Evolutionary conservation across 2,113 vertebrate genomes (phyloP), one percentile per base, ranked within the genome.

Genomic region (Platycercus adscitus): DNA sequence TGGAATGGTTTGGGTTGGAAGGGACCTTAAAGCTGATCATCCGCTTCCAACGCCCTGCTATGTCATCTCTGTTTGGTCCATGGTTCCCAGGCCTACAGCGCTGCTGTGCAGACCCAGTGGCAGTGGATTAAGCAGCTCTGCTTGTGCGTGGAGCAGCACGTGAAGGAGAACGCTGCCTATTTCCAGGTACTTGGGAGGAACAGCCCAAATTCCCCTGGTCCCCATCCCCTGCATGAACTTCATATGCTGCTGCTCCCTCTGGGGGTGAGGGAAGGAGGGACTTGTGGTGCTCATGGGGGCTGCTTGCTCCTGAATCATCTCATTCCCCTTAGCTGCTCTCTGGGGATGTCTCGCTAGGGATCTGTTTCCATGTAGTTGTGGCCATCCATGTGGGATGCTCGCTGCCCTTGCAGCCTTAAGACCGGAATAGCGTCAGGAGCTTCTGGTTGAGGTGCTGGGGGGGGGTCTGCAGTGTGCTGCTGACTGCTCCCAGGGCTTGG

Each of bases 51-150:
- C 13, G 6, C 9, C 21, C 6, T 58, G 56, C 13, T 24, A 58
- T 58, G 20, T 79, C 64, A 77, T 11, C 0, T 0, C 46, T 1
- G 0, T 58, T 78, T 31, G 66, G 15, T 6, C 3, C 9, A 64
- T 72, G 18, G 80, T 12, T 58, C 58, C 3, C 97, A 99, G 99
- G 99, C 99, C 15, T 99, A 99, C 97, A 99, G 98, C 3, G 99
- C 99, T 11, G 99, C 99, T 1, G 98, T 99, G 84, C 99, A 99
- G 97, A 99, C 98, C 7, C 99, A 99, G 89, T 98, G 99, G 98
- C 99, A 99, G 96, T 99, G 99, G 99, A 99, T 99, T 76, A 98
- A 98, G 77, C 99, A 99, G 97, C 98, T 99, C 15, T 99, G 99
- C 86, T 86, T 99, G 46, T 99, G 99, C 33, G 99, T 99, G 50